Conservation (phyloP, 2,888 invertebrate genomes). For the Luperina nickerlii region DNA sequence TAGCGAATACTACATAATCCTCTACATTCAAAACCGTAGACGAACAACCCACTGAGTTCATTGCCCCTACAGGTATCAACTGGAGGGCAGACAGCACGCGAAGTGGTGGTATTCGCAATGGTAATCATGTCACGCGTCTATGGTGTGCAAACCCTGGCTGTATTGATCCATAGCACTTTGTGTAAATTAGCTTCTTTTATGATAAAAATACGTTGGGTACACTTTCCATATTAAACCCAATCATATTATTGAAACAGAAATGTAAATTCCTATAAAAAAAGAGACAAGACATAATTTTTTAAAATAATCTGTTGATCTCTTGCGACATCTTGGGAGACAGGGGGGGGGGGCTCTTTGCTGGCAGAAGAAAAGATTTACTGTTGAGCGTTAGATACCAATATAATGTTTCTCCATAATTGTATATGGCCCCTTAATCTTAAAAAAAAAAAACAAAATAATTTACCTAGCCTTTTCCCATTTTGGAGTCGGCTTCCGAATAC, state of each 20-base stretch:
- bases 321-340: neutral
- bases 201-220: neutral
- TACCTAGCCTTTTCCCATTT: too few relatives aligned
- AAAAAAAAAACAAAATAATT: too few relatives aligned
- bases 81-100: slow-evolving; percentile 37
- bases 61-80: slow-evolving; percentile 13
- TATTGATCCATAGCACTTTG: slow-evolving; percentile 38
- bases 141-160: slow-evolving; percentile 29
- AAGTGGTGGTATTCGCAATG: slow-evolving; percentile 47
- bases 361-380: neutral
- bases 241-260: neutral
- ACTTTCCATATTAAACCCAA: neutral
- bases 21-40: neutral
- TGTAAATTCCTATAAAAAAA: too few relatives aligned
- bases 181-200: neutral
- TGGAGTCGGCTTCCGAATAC: too few relatives aligned
- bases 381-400: neutral
- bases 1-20: neutral
- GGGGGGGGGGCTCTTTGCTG: neutral
- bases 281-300: neutral
- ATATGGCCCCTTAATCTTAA: neutral
- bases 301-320: neutral
- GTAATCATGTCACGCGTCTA: slow-evolving; percentile 37
- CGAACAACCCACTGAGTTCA: slow-evolving; percentile 21
- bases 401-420: neutral